A percentile compares a stretch with the other conserved stretches of the same genome.
Conservation (phyloP, 2,888 invertebrate genomes). For the Ariolimax columbianus region DNA sequence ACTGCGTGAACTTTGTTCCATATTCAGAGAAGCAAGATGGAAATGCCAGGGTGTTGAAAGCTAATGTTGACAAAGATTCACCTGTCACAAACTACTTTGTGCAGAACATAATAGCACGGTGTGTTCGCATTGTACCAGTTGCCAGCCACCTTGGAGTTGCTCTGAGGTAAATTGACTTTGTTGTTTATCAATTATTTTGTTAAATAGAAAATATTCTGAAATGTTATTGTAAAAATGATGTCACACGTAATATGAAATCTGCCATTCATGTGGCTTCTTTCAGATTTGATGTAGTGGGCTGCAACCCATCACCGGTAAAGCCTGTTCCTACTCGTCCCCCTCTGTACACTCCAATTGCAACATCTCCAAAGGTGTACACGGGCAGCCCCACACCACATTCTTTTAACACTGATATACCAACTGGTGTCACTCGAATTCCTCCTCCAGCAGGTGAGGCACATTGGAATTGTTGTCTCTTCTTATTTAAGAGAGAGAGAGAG, state of each 20-base stretch:
- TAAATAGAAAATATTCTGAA: background rate
- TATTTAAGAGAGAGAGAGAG: too few species aligned
- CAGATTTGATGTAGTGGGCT: slow-evolving; percentile 54
- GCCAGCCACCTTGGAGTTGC: slow-evolving; percentile 46
- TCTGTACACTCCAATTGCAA: slow-evolving; percentile 22
- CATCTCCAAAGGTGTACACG: slow-evolving; percentile 1
- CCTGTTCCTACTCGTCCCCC: slow-evolving; percentile 18
- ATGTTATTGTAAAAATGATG: too few species aligned
- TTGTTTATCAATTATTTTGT: background rate
- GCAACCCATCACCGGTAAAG: slow-evolving; percentile 35
- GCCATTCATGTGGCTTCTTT: background rate
- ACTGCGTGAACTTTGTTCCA: slow-evolving; percentile 61
- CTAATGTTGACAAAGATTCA: slow-evolving; percentile 48
- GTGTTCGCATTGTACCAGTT: slow-evolving; percentile 51
- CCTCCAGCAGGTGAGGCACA: slow-evolving; percentile 21
- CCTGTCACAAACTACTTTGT: slow-evolving; percentile 45
- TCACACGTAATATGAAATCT: background rate
- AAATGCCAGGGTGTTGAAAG: slow-evolving; percentile 42
- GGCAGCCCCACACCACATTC: slow-evolving; percentile 10
- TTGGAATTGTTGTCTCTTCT: too few species aligned
- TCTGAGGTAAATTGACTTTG: slow-evolving; percentile 39
- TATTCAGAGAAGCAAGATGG: slow-evolving; percentile 55
- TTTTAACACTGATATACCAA: slow-evolving; percentile 6
- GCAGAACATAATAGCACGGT: slow-evolving; percentile 47
- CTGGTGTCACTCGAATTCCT: slow-evolving; percentile 10